These are phyloP conservation scores for Caradrina clavipalpis DNA, from an alignment of 2,888 invertebrate species.

Conservation along the genomic window DNA sequence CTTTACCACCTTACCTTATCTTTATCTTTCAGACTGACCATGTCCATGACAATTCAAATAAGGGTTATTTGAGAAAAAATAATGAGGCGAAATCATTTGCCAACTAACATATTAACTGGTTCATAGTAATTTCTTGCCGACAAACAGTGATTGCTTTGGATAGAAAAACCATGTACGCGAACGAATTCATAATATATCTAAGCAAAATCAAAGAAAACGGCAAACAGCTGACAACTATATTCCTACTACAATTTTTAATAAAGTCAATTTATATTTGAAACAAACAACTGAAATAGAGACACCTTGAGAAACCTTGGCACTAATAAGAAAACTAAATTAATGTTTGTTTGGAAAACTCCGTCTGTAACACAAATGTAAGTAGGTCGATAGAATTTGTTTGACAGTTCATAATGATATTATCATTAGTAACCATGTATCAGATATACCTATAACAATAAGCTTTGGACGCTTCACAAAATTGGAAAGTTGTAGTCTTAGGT, in stretches of 20 bases:
- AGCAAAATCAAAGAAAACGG: background rate
- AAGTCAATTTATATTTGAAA: constrained; percentile 1
- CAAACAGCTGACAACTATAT: background rate
- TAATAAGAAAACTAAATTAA: constrained; percentile 23
- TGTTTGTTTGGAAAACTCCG: constrained; percentile 21
- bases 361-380: constrained; percentile 5
- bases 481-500: no score
- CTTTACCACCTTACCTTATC: no score
- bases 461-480: no score
- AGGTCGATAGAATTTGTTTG: constrained; percentile 14
- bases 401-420: constrained; percentile 2
- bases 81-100: no score
- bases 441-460: no score
- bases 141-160: background rate
- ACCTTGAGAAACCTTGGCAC: constrained; percentile 26
- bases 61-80: no score
- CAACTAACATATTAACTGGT: background rate
- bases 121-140: background rate
- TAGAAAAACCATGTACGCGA: background rate
- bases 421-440: background rate
- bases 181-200: background rate
- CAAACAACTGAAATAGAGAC: constrained; percentile 16
- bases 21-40: no score
- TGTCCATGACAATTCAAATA: no score
- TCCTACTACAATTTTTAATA: background rate